Evolutionary conservation across 30 jellyfish, hydroid and myxozoan genomes (phyloP), one percentile per base, ranked within the genome.

Genomic region (Hydractinia echinata): DNA sequence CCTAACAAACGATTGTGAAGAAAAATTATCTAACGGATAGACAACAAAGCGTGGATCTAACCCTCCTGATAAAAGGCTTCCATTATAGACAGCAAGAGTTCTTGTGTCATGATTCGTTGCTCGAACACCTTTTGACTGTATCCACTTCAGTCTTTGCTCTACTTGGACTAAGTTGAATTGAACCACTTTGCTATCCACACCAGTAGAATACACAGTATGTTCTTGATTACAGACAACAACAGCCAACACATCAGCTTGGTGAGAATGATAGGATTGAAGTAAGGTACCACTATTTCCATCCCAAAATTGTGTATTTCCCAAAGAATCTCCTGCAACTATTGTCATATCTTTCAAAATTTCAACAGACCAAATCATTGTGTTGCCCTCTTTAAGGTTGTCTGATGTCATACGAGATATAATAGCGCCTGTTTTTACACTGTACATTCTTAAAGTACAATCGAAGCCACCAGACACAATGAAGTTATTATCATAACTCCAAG

Each of bases 251-350:
- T 90, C 97, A 62, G 97, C 97, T 44, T 48, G 84, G 55, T 90
- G 97, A 8, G 95, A 67, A 51, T 90, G 77, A 73, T 84, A 84
- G 53, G 89, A 69, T 49, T 81, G 84, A 51, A 85, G 72, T 14
- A 90, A 82, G 0, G 97, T 90, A n/a, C 97, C 92, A 51, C 76
- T 61, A 61, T 81, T 64, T 6, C 77, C 87, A 77, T 90, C 97
- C 97, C 97, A 90, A 67, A 90, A 90, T 64, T 90, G 97, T 4
- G 97, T 90, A 55, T 82, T 87, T 6, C 97, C 97, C 10, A 66
- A n/a, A 14, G 97, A 90, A 70, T 90, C 88, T 4, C 92, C 89
- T 51, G 84, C 85, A 14, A 90, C 71, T 7, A 90, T 71, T 6
- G 94, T 85, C 93, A 85, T 73, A 67, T 90, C 95, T 50, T 67